Base-by-base conservation (phyloP, 2,888 invertebrate genomes). In the Diaphora mendica region DNA sequence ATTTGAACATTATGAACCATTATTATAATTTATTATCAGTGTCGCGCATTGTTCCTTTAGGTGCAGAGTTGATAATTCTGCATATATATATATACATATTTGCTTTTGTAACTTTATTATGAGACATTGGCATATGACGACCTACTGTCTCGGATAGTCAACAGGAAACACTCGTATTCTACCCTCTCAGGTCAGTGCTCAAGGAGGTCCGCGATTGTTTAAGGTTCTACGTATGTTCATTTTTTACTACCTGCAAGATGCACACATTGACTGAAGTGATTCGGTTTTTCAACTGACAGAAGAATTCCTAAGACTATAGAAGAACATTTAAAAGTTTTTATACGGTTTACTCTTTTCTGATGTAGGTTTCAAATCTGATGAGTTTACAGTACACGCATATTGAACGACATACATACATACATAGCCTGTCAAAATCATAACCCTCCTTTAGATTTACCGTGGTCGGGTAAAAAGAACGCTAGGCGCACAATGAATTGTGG, bases 11-110 rank as follows among this genome's bases (percentile, higher is more conserved):
- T 62, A 59, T 33, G 39, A 42, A 33, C 70, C 26, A 62, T 70
- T 70, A 44, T 59, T 30, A 42, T 20, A 42, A 42, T 69, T 69
- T 69, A 69, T 55, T 68, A 69, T 55, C 44, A 20, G 42, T 69
- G 7, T 42, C 62, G 30, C 39, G 13, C 20, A 17, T 20, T 67
- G 30, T 67, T 48, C 30, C 48, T 67, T 44, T 48, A 48, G 66
- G 20, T 67, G 30, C 26, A 42, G 42, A 44, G 30, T 26, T 48
- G n/a, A 67, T 42, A 30, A 44, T 44, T 11, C 42, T n/a, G n/a
- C 33, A 42, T 66, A 42, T 66, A 30, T 66, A 42, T 66, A 30
- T 62, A 26, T 65, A 65, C 65, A 17, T 66, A 44, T 26, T 44
- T 30, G 62, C 62, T 62, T 62, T 30, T 3, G 62, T 62, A 30